Evolutionary conservation across 92 coral and sea anemone genomes (phyloP).

Genomic region (Plumapathes pennacea): DNA sequence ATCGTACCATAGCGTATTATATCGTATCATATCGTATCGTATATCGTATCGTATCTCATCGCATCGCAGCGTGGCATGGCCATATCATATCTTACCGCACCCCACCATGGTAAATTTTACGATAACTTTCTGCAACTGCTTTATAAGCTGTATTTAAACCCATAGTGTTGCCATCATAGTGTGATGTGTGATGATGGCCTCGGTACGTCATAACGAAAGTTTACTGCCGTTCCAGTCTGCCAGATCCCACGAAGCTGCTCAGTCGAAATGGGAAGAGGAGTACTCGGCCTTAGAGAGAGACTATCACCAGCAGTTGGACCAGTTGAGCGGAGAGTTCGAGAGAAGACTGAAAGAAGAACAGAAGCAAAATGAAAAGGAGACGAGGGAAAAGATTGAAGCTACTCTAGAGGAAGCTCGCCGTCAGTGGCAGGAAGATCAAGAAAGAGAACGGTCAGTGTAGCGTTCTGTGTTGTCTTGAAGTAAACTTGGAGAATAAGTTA

Average conservation of each 20-base stretch:
- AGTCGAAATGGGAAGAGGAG: slow-evolving; percentile 47
- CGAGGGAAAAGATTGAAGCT: slow-evolving; percentile 56
- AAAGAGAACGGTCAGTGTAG: slow-evolving; percentile 58
- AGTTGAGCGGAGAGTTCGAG: slow-evolving; percentile 58
- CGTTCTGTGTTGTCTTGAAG: too few species aligned
- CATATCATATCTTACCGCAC: too few species aligned
- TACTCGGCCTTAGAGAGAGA: slow-evolving; percentile 36
- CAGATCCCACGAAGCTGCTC: slow-evolving; percentile 13
- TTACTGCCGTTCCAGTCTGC: background rate
- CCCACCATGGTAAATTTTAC: too few species aligned
- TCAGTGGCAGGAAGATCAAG: slow-evolving; percentile 91
- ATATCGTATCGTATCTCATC: too few species aligned
- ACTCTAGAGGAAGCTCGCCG: slow-evolving; percentile 77
- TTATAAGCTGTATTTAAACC: too few species aligned
- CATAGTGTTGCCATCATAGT: too few species aligned
- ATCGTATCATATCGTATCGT: too few species aligned
- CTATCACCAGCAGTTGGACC: slow-evolving; percentile 53
- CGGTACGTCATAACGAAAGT: background rate
- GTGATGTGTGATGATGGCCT: too few species aligned
- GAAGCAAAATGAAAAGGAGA: slow-evolving; percentile 52
- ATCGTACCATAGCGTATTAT: too few species aligned
- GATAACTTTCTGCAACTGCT: background rate
- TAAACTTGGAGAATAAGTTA: too few species aligned
- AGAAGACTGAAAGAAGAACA: slow-evolving; percentile 48
- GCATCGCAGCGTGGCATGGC: too few species aligned